Base-by-base conservation (phyloP, 2,797 vertebrate genomes). In the Sebastes alutus region DNA sequence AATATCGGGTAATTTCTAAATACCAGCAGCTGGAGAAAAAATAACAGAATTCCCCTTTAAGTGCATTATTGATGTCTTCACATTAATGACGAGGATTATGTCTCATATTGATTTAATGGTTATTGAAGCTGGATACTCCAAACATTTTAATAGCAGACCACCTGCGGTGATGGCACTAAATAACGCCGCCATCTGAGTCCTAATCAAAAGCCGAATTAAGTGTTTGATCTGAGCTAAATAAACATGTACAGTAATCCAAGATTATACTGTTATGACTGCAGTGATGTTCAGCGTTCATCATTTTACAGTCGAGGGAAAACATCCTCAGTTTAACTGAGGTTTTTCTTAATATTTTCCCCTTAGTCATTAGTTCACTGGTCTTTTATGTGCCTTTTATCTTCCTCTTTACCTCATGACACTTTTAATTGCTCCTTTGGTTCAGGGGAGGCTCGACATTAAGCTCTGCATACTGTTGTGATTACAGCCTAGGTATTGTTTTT, bases 191-290 rank as follows among this genome's bases (percentile, higher is more conserved):
- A 74, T 59, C 76, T 35, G 88, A 56, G 82, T 75, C 77, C 54
- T 79, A 78, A 85, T 86, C 88, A 77, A 38, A 52, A 33, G 59
- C 61, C 9, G 46, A 76, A 81, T 79, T 66, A 78, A 78, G 58
- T 23, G 65, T 85, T 86, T 82, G 69, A 84, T 90, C 79, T 52
- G 70, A 80, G 82, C 62, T 69, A 18, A 33, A 30, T 49, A 12
- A 87, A 46, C 65, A 74, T 61, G 64, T 38, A n/a, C 70, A 32
- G 11, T 78, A 88, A 92, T 92, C 85, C 78, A 72, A 79, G 78
- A 84, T 89, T 85, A 81, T 7, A 30, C 63, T 75, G 32, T 79
- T 72, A 77, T 82, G 59, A 62, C 6, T 30, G 35, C n/a, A 7
- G 18, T 3, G n/a, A 70, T 13, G 30, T 49, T 79, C 6, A 5